Percentiles rank a stretch among this genome's conserved stretches.
phyloP scores from a whole-genome alignment of 2,888 invertebrate genomes.

The Heliconius erato region DNA sequence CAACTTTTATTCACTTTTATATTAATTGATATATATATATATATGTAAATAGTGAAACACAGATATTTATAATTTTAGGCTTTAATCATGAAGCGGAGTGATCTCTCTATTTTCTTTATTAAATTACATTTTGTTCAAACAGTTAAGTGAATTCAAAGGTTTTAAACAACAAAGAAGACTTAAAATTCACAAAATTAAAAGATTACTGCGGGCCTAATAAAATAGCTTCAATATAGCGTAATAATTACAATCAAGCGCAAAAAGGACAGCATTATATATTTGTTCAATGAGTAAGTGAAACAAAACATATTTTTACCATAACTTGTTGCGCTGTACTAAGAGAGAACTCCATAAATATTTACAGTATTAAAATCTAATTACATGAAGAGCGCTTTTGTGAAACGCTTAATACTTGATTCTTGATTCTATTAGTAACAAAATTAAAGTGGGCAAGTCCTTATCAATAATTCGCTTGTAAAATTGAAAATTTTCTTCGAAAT shows the following conservation, averaged over 20 bases:
- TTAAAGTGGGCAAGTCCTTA: slow-evolving; percentile 22
- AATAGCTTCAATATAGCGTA: not conserved
- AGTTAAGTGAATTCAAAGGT: not conserved
- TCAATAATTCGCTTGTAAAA: slow-evolving; percentile 16
- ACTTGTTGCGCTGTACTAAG: slow-evolving; percentile 22
- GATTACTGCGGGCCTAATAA: not conserved
- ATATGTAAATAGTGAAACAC: no score
- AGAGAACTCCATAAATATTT: slow-evolving; percentile 33
- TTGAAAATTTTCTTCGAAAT: not conserved
- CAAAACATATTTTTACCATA: not conserved
- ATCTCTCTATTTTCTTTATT: not conserved
- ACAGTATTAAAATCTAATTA: slow-evolving; percentile 37
- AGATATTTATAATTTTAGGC: no score
- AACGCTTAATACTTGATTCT: slow-evolving; percentile 23
- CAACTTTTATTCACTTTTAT: no score
- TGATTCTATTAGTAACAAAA: slow-evolving; percentile 17
- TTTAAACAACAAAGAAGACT: slow-evolving; percentile 11
- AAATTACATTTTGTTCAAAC: not conserved
- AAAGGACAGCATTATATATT: slow-evolving; percentile 6
- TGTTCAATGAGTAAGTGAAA: not conserved
- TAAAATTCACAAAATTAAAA: slow-evolving; percentile 19
- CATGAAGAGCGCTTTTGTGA: slow-evolving; percentile 34
- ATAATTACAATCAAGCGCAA: not conserved
- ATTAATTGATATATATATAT: no score
- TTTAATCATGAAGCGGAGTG: not conserved